Evolutionary conservation across 2,797 vertebrate species (phyloP), one percentile per base, ranked within the genome.

Genomic region (Sebastes miniatus): DNA sequence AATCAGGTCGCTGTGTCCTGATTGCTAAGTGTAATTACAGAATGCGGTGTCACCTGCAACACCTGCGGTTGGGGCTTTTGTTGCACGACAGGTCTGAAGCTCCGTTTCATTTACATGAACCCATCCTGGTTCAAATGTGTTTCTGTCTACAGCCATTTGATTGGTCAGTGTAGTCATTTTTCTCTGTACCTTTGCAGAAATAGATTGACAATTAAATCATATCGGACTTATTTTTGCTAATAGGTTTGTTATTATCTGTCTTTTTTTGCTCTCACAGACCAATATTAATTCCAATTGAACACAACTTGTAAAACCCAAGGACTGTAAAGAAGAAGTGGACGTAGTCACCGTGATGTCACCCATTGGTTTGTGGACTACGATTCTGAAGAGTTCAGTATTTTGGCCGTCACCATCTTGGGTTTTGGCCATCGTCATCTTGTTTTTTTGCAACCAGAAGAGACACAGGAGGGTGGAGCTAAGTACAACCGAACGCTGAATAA

Each of bases 1-100:
- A 86, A 82, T 82, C 71, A 69, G 81, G 73, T 64, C 10, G 13
- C 77, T 68, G 72, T 64, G 69, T 73, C 74, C 81, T 84, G 76
- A 89, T 82, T 69, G 77, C 67, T 52, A 6, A 47, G 59, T 71
- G 72, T 69, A 59, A 73, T 85, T 80, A 73, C 69, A 59, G 66
- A 75, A 78, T 34, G 32, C 43, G 32, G 68, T 63, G 56, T 69
- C 43, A 16, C 27, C 56, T 12, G 36, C 64, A 56, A 22, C 80
- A 85, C 75, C 59, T 72, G 73, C 27, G 73, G 77, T 79, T 57
- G 5, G 11, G 47, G 24, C 47, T 63, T 66, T 76, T 66, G 65
- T 22, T 39, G 9, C 13, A 56, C 3, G 2, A 13, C 39, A 62
- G 29, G 4, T 68, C n/a, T 10, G 5, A 47, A 3, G 16, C 16